These are phyloP conservation scores for Callochromis pleurospilus DNA, from an alignment of 2,113 vertebrate genomes.

Conservation along the genomic window DNA sequence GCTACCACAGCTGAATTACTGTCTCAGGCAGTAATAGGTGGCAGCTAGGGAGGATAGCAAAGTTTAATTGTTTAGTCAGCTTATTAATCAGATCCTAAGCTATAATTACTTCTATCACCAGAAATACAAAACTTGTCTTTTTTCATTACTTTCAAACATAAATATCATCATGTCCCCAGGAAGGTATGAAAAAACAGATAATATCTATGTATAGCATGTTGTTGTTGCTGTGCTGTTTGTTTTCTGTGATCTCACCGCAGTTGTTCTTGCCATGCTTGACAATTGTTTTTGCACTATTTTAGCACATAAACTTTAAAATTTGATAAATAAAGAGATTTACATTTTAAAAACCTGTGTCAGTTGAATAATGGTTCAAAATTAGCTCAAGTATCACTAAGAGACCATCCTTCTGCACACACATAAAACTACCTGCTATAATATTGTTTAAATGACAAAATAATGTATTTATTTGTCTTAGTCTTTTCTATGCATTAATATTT, in stretches of 20 bases:
- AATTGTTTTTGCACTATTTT: background rate
- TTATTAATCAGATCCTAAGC: background rate
- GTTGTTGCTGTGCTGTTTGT: background rate
- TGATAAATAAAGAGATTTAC: background rate
- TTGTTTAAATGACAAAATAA: background rate
- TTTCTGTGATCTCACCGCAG: background rate
- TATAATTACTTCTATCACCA: background rate
- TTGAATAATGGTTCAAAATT: background rate
- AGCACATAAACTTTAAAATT: background rate
- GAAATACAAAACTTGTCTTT: background rate
- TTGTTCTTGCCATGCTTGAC: background rate
- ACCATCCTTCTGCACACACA: background rate
- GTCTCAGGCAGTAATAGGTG: background rate
- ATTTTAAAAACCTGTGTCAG: background rate
- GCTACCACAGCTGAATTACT: background rate
- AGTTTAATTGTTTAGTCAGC: background rate
- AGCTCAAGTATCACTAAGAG: background rate
- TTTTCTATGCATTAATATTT: background rate
- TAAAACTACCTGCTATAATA: background rate
- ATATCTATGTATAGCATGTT: background rate
- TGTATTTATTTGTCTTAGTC: background rate
- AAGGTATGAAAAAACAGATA: background rate
- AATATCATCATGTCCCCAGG: background rate
- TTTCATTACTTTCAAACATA: background rate
- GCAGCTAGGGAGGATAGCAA: background rate